phyloP scores from a whole-genome alignment of 2,888 invertebrate species.

The Andrena bucephala region DNA sequence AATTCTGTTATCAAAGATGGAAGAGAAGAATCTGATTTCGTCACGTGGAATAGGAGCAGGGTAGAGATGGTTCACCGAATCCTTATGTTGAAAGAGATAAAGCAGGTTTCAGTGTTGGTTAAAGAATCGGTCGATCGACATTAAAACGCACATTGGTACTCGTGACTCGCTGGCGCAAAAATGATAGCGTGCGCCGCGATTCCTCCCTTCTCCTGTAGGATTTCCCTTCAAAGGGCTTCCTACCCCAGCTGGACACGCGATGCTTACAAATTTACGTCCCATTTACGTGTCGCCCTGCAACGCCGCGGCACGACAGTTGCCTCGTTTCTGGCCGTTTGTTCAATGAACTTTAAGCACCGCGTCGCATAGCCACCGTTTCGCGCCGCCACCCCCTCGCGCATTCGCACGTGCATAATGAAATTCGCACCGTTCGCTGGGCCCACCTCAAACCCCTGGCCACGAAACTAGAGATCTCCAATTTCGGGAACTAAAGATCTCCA shows the following conservation, averaged over 20 bases:
- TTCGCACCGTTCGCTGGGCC: slow-evolving; percentile 21
- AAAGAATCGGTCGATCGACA: slow-evolving; percentile 36
- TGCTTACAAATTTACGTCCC: slow-evolving; percentile 64
- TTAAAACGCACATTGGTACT: slow-evolving; percentile 1
- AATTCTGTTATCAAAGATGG: too few relatives aligned
- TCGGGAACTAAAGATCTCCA: not conserved
- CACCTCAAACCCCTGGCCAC: not conserved
- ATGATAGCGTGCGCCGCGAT: slow-evolving; percentile 53
- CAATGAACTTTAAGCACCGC: slow-evolving; percentile 66
- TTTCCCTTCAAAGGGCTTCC: slow-evolving; percentile 61
- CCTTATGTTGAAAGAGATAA: not conserved
- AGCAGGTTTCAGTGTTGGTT: slow-evolving; percentile 13
- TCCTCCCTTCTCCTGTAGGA: slow-evolving; percentile 51
- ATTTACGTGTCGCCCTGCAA: slow-evolving; percentile 65
- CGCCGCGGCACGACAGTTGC: slow-evolving; percentile 61
- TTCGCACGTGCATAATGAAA: slow-evolving; percentile 58
- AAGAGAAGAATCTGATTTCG: too few relatives aligned
- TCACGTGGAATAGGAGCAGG: not conserved
- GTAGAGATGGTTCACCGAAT: not conserved
- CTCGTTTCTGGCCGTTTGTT: slow-evolving; percentile 60
- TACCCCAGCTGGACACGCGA: slow-evolving; percentile 57
- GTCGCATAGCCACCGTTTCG: slow-evolving; percentile 1
- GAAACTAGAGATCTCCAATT: not conserved
- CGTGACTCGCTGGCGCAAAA: slow-evolving; percentile 56
- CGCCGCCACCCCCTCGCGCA: slow-evolving; percentile 10